A percentile compares a stretch with the other conserved stretches of the same genome.
phyloP scores from a whole-genome alignment of 2,113 vertebrate species.

The Ancistrus triradiatus region DNA sequence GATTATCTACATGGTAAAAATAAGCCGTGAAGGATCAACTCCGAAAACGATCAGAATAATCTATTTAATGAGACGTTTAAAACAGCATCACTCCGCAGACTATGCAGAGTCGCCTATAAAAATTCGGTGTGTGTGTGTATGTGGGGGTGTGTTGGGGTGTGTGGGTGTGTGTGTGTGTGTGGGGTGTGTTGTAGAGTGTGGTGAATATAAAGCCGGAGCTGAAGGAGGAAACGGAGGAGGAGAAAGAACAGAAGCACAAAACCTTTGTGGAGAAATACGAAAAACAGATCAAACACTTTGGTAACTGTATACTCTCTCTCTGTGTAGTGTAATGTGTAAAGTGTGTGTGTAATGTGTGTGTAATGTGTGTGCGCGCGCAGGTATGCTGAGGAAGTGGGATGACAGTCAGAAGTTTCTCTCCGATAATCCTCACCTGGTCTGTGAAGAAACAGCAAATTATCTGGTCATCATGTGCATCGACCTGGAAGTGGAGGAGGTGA shows the following conservation, averaged over 20 bases:
- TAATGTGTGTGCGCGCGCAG: conserved; percentile 54
- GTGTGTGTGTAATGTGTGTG: conserved; percentile 8
- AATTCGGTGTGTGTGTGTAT: not conserved
- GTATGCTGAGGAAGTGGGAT: conserved; percentile 90
- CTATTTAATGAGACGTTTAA: too few relatives aligned
- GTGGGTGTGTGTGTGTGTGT: not conserved
- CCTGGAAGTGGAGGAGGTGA: conserved; percentile 86
- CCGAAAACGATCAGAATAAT: too few relatives aligned
- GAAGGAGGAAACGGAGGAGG: conserved; percentile 79
- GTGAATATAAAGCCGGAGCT: conserved; percentile 74
- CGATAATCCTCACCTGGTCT: conserved; percentile 83
- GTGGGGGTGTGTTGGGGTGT: not conserved
- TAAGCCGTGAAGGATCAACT: too few relatives aligned
- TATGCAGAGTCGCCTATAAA: too few relatives aligned
- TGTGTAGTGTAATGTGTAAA: too few relatives aligned
- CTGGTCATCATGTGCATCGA: conserved; percentile 96
- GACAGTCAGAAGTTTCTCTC: conserved; percentile 93
- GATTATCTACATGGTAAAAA: too few relatives aligned
- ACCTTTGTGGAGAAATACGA: conserved; percentile 79
- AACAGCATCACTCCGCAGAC: too few relatives aligned
- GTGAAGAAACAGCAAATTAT: conserved; percentile 92
- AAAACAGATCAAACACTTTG: conserved; percentile 83
- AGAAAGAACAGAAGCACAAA: conserved; percentile 86
- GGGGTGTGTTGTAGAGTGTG: conserved; percentile 70
- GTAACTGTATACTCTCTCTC: conserved; percentile 59